Percentiles rank a stretch among this genome's conserved stretches.
These are phyloP conservation scores for Anableps anableps DNA, from an alignment of 2,797 vertebrate species.

Conservation along the genomic window DNA sequence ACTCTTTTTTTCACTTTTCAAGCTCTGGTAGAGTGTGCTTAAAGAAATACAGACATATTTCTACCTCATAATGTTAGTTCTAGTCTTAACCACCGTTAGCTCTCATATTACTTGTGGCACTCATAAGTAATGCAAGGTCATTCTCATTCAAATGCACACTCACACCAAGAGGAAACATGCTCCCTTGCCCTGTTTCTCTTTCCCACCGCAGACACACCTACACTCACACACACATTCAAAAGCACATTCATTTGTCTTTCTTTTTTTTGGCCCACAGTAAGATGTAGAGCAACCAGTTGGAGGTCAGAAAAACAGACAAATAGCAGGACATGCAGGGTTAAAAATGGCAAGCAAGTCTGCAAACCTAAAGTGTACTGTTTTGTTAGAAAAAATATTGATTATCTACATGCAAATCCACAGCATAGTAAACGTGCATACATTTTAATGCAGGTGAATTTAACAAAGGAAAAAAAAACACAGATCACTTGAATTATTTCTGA, in stretches of 20 bases:
- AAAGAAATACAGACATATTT: conserved; percentile 60
- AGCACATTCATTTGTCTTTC: conserved; percentile 27
- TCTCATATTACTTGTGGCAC: conserved; percentile 78
- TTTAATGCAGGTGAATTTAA: conserved; percentile 30
- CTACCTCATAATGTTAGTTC: conserved; percentile 66
- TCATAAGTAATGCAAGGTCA: conserved; percentile 80
- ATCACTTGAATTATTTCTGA: background rate
- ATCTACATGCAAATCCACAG: conserved; percentile 35
- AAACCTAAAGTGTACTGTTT: conserved; percentile 13
- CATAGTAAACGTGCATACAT: conserved; percentile 45
- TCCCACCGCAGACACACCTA: conserved; percentile 72
- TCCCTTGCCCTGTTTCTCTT: conserved; percentile 64
- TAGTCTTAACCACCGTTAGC: conserved; percentile 65
- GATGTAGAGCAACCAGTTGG: conserved; percentile 38
- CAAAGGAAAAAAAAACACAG: conserved; percentile 9
- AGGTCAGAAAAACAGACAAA: conserved; percentile 46
- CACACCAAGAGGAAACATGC: conserved; percentile 73
- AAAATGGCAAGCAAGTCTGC: conserved; percentile 46
- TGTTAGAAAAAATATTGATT: conserved; percentile 39
- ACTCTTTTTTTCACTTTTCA: conserved; percentile 45
- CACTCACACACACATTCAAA: conserved; percentile 23
- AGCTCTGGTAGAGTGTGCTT: conserved; percentile 43
- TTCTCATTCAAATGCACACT: conserved; percentile 79
- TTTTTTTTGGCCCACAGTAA: conserved; percentile 17
- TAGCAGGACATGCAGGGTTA: conserved; percentile 21